A percentile compares a stretch with the other conserved stretches of the same genome.
These are phyloP conservation scores for Heterodera schachtii DNA, from an alignment of 1,140 invertebrate genomes.

Conservation along the genomic window DNA sequence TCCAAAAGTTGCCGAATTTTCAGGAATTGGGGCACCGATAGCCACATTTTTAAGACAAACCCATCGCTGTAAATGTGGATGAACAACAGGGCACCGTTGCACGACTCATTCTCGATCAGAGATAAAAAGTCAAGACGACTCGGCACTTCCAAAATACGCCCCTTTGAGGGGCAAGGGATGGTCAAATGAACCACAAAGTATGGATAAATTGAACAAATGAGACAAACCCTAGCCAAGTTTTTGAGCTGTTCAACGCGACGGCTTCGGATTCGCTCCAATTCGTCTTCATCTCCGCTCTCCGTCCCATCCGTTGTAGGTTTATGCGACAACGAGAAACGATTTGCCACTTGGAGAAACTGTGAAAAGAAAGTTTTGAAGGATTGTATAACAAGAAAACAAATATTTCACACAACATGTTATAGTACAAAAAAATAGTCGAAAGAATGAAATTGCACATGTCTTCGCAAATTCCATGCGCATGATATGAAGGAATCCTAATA, in stretches of 20 bases:
- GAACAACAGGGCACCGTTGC: slow-evolving; percentile 8
- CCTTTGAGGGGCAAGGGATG: not conserved
- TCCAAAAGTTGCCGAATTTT: no score
- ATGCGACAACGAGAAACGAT: slow-evolving; percentile 46
- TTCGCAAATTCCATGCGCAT: no score
- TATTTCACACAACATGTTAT: no score
- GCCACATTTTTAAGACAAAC: not conserved
- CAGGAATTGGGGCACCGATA: no score
- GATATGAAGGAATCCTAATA: no score
- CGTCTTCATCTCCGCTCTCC: slow-evolving; percentile 45
- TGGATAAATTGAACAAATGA: not conserved
- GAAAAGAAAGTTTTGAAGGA: slow-evolving; percentile 4
- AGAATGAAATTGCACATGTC: no score
- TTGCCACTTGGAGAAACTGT: slow-evolving; percentile 44
- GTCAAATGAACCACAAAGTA: not conserved
- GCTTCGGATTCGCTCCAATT: slow-evolving; percentile 41
- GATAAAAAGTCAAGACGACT: slow-evolving; percentile 41
- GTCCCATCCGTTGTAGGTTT: slow-evolving; percentile 12
- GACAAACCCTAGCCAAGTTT: slow-evolving; percentile 21
- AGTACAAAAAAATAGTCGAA: no score
- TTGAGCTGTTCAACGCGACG: slow-evolving; percentile 43
- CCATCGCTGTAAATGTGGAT: slow-evolving; percentile 52
- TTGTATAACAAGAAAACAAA: not conserved
- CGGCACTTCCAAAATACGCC: slow-evolving; percentile 38
- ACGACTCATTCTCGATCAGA: slow-evolving; percentile 36